Evolutionary conservation across 2,113 vertebrate species (phyloP), one percentile per base, ranked within the genome.

Genomic region (Megaceryle torquata): DNA sequence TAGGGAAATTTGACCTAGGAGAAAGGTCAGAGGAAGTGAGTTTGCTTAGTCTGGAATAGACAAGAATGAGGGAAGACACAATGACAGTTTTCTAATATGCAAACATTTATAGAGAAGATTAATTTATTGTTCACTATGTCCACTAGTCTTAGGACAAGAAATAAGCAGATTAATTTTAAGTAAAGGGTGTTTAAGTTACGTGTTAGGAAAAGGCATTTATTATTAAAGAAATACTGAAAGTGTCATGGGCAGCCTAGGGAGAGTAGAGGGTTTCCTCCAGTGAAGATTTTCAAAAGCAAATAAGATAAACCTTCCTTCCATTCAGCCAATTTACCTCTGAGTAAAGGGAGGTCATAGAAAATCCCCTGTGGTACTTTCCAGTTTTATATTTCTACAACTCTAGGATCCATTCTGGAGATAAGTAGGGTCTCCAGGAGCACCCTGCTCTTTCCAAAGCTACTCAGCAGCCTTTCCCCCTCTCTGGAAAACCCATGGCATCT

Each of bases 11-110:
- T 88, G 54, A 80, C 79, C 1, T 31, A 57, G 50, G 67, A 77
- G n/a, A 86, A 94, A 2, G 41, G 63, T 91, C 63, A 85, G 44
- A 82, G 85, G 82, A 93, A 94, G 59, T 25, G 35, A 84, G 37
- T 88, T 93, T 95, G 39, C 95, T 95, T 93, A 91, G 82, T 89
- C 70, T 93, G 19, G 41, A 69, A 61, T 26, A 25, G 41, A 57
- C 4, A 7, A 86, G 89, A 88, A 64, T 57, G 53, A 93, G 5
- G 33, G 60, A 84, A 14, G 29, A 79, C 37, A 56, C 72, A 39
- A 60, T 93, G 26, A 26, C 39, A 93, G 33, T 76, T 87, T 91
- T 93, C 39, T 93, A 31, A 44, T 19, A 87, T 8, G 10, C 14
- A 67, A 57, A 59, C 11, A 18, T 9, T 51, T 67, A 50, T 18